Base-by-base conservation (phyloP, 2,113 vertebrate species). In the Aix galericulata region DNA sequence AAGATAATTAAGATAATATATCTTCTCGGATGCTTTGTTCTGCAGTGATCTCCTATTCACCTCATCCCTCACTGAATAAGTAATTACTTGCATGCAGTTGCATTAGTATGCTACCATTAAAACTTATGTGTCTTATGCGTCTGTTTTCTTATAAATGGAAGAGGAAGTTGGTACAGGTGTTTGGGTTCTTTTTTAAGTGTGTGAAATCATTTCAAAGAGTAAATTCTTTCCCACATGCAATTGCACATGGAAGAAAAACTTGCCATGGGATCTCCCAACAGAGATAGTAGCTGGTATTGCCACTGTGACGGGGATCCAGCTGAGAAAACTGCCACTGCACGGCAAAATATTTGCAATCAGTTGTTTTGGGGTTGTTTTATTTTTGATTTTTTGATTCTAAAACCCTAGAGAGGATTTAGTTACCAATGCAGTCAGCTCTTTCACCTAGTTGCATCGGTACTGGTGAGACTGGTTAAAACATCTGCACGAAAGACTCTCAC, bases 1-100 rank as follows among this genome's bases (percentile, higher is more conserved):
- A 23, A 86, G 91, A 85, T 85, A 91, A 74, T 56, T 46, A 55
- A 8, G 23, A 76, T 36, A 86, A 21, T 6, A 11, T 68, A 93
- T 44, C 66, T 90, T 62, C 82, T 72, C 46, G 67, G 82, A 85
- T 94, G 86, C 88, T 72, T 86, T 93, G 77, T 9, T 95, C 91
- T 95, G 31, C 78, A 77, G 79, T 88, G 72, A 58, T 72, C 68
- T 75, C 22, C 74, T 92, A 22, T 83, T 91, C 90, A 88, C 56
- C 76, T 78, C 77, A 73, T 86, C 75, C 69, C 48, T 86, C 1
- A 0, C 53, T 88, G 88, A 95, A 50, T 77, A 50, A 59, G 42
- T 85, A 96, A 95, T 80, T 79, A 77, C 14, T 27, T 63, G 8
- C 5, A 31, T 85, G 58, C 17, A 20, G 56, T 75, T 85, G 16